phyloP scores from a whole-genome alignment of 1,140 invertebrate genomes.

The Eumaeus atala region DNA sequence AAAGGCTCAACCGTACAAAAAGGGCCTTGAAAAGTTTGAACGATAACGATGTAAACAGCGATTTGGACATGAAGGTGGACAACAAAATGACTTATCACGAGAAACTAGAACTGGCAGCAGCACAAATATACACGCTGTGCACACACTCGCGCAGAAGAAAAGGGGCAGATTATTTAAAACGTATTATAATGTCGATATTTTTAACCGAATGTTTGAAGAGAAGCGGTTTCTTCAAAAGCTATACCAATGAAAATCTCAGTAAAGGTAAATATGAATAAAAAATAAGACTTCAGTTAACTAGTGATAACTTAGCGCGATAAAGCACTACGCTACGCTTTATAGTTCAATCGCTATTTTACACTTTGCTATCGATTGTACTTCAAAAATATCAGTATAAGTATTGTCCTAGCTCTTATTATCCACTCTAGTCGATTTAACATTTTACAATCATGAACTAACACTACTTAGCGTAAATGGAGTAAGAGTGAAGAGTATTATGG shows the following conservation, averaged over 20 bases:
- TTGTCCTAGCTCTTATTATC: no score
- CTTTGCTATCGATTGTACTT: no score
- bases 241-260: conserved; percentile 30
- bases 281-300: no score
- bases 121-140: conserved; percentile 79
- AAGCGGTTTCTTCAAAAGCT: conserved; percentile 75
- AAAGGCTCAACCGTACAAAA: conserved; percentile 53
- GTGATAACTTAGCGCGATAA: no score
- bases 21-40: conserved; percentile 41
- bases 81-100: conserved; percentile 43
- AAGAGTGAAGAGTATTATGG: no score
- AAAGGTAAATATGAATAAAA: conserved; percentile 30
- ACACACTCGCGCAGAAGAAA: conserved; percentile 79
- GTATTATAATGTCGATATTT: conserved; percentile 86
- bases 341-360: no score
- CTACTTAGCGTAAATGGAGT: no score
- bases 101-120: conserved; percentile 45
- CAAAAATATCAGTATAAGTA: no score
- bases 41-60: conserved; percentile 38
- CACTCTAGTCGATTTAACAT: no score
- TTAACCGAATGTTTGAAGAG: conserved; percentile 82
- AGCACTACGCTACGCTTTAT: no score
- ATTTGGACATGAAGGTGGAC: conserved; percentile 31
- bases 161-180: conserved; percentile 83
- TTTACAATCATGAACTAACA: no score